Percentiles rank a stretch among this genome's conserved stretches.
These are phyloP conservation scores for Caranx ignobilis DNA, from an alignment of 2,113 vertebrate species.

Conservation along the genomic window DNA sequence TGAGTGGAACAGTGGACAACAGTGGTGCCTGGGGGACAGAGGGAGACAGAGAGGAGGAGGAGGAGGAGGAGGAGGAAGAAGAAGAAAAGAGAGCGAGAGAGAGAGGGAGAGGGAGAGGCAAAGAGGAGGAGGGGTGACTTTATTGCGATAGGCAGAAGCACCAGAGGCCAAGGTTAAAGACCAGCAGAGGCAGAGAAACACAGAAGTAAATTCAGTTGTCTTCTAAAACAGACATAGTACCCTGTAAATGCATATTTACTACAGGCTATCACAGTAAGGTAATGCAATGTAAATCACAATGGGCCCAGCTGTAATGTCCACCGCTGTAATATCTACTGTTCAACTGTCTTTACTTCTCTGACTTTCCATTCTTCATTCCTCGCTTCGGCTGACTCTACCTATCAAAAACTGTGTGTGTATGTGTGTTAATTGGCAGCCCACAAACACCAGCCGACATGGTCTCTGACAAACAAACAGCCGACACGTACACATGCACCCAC, in stretches of 20 bases:
- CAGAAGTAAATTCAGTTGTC: conserved; percentile 77
- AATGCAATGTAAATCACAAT: conserved; percentile 50
- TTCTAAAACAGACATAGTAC: conserved; percentile 73
- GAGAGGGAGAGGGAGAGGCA: conserved; percentile 25
- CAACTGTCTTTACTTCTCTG: conserved; percentile 32
- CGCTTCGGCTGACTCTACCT: conserved; percentile 41
- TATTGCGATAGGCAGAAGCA: conserved; percentile 84
- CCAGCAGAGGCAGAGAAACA: conserved; percentile 73
- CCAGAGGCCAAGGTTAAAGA: conserved; percentile 89
- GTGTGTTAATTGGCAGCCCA: conserved; percentile 66
- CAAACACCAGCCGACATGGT: conserved; percentile 36
- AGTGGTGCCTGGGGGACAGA: conserved; percentile 78
- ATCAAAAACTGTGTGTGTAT: conserved; percentile 53
- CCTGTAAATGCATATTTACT: conserved; percentile 72
- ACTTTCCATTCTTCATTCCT: conserved; percentile 46
- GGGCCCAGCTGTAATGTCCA: conserved; percentile 32
- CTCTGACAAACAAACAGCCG: conserved; percentile 36
- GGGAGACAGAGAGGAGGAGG: conserved; percentile 49
- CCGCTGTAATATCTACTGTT: conserved; percentile 21
- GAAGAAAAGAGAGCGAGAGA: not conserved
- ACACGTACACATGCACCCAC: conserved; percentile 8
- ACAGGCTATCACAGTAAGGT: conserved; percentile 38
- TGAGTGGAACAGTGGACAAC: conserved; percentile 87
- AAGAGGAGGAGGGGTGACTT: conserved; percentile 74
- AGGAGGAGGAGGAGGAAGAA: conserved; percentile 10